These are phyloP conservation scores for Ctenoplectra terminalis DNA, from an alignment of 1,140 invertebrate species.

Conservation along the genomic window DNA sequence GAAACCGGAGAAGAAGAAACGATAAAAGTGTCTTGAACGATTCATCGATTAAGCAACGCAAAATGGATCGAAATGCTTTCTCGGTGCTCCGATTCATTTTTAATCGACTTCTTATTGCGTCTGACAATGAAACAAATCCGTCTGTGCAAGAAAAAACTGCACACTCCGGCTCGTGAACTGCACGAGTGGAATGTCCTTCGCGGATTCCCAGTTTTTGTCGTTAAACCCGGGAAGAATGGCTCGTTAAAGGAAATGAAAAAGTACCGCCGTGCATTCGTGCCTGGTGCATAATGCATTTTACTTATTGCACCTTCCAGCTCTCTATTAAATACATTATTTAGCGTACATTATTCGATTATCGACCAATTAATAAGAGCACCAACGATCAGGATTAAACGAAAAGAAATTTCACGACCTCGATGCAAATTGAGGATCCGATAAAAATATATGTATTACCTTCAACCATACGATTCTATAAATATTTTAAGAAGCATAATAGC, in stretches of 20 bases:
- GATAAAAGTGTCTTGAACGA: neutral
- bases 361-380: neutral
- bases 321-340: no score
- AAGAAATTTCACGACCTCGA: no score
- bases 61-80: neutral
- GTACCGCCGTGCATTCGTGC: slow-evolving; percentile 8
- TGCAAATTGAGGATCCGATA: neutral
- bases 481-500: neutral
- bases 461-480: neutral
- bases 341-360: no score
- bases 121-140: slow-evolving; percentile 17
- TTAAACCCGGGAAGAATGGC: slow-evolving; percentile 27
- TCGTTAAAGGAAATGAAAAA: slow-evolving; percentile 33
- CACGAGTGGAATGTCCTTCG: slow-evolving; percentile 40
- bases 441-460: neutral
- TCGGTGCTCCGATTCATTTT: neutral
- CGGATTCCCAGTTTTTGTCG: slow-evolving; percentile 32
- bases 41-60: neutral
- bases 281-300: slow-evolving; percentile 18
- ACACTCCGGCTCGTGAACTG: slow-evolving; percentile 1
- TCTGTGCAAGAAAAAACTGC: slow-evolving; percentile 1
- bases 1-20: neutral
- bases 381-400: neutral
- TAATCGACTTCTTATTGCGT: neutral
- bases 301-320: neutral